Base-by-base conservation (phyloP, 2,888 invertebrate genomes). In the Octodonta nipae region DNA sequence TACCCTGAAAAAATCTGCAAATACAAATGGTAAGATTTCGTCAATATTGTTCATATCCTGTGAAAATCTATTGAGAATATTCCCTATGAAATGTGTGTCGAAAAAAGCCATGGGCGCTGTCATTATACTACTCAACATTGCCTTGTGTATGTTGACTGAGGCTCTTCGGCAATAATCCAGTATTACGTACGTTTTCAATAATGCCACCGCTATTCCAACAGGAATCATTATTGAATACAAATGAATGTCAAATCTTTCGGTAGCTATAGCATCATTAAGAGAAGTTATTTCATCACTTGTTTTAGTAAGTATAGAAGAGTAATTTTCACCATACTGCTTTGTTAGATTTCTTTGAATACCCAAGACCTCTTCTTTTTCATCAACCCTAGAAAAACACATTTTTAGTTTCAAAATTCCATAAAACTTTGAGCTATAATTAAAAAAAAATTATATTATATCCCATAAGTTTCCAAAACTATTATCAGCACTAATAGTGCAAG, bases 31-130 rank as follows among this genome's bases (percentile, higher is more conserved):
- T n/a, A 49, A 31, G 10, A 33, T 36, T 30, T 67, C 68, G 2
- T 83, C 84, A 13, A 70, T 58, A 14, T 69, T 65, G 0, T 82
- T 81, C 78, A 84, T 82, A 2, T 71, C 67, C 10, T 70, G 64
- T 6, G 73, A 72, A 26, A 81, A 80, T 50, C 75, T 73, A 52
- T 76, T 75, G 10, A 52, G 35, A 14, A 52, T 49, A 35, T 51
- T 51, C 5, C 52, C 52, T 13, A 50, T 41, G 15, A 29, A 68
- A 67, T 12, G 67, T 10, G 38, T 43, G 30, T 52, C 52, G 33
- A 52, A 52, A 29, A 51, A 52, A 1, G 38, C 17, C 51, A 67
- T 28, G 60, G 56, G 11, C 73, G 75, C 42, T 72, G 71, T 2
- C 74, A 62, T 0, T 73, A 52, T 37, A n/a, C 37, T 39, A 2